Percentiles rank a stretch among this genome's conserved stretches.
Evolutionary conservation across 2,888 invertebrate species (phyloP).

Genomic region (Tinea trinotella): DNA sequence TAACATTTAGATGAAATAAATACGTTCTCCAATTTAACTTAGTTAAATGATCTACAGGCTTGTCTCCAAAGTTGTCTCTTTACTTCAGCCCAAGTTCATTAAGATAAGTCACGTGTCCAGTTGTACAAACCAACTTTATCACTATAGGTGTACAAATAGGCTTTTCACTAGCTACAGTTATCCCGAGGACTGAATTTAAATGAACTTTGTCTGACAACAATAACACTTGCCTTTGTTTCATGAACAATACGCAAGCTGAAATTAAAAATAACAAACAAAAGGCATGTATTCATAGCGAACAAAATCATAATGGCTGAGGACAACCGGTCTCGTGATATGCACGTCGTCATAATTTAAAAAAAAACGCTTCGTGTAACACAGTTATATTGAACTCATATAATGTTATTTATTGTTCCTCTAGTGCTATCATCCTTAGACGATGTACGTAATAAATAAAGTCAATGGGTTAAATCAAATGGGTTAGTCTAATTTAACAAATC

Average conservation of each 20-base stretch:
- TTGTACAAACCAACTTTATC: not conserved
- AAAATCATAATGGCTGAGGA: constrained; percentile 52
- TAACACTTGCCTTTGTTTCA: constrained; percentile 68
- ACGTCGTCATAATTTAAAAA: not conserved
- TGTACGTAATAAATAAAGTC: too few relatives aligned
- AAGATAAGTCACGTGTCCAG: not conserved
- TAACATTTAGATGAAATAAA: not conserved
- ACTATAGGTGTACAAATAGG: not conserved
- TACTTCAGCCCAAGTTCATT: not conserved
- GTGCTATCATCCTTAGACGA: too few relatives aligned
- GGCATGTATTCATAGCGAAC: constrained; percentile 35
- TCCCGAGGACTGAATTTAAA: constrained; percentile 63
- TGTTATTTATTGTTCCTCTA: too few relatives aligned
- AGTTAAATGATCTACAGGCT: not conserved
- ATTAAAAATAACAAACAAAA: constrained; percentile 68
- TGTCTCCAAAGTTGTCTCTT: not conserved
- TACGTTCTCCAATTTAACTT: not conserved
- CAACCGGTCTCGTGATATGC: constrained; percentile 3
- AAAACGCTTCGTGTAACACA: not conserved
- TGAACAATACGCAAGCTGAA: constrained; percentile 68
- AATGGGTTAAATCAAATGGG: not conserved
- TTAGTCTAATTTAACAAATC: not conserved
- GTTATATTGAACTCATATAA: not conserved
- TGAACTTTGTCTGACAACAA: constrained; percentile 70
- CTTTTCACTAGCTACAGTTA: not conserved